phyloP scores from a whole-genome alignment of 2,113 vertebrate species.

The Muntiacus muntjak region DNA sequence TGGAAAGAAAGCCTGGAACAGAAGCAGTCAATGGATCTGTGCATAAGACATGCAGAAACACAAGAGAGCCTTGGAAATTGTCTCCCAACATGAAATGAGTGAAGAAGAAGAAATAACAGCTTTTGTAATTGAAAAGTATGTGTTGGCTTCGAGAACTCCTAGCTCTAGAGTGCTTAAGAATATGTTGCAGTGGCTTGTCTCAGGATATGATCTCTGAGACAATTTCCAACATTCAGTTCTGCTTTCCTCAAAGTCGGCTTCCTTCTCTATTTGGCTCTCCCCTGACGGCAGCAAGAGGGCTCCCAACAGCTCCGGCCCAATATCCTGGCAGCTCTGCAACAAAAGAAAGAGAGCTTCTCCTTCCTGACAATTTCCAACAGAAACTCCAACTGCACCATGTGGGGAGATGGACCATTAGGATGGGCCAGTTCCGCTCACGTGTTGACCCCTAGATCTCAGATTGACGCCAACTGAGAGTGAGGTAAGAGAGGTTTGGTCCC shows the following conservation, averaged over 20 bases:
- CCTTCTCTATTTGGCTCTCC: not conserved
- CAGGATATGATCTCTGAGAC: not conserved
- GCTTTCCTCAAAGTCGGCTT: not conserved
- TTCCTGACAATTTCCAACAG: not conserved
- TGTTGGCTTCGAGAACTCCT: not conserved
- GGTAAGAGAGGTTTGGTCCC: not conserved
- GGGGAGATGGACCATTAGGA: rapidly evolving
- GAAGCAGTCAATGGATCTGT: not conserved
- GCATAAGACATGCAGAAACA: not conserved
- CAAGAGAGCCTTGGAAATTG: not conserved
- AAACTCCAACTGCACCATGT: not conserved
- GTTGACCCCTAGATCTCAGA: not conserved
- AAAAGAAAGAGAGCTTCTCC: not conserved
- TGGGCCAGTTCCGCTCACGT: rapidly evolving
- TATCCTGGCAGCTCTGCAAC: not conserved
- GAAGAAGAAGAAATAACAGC: not conserved
- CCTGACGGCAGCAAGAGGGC: not conserved
- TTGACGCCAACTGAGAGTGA: not conserved
- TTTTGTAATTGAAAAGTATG: not conserved
- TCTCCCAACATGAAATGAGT: not conserved
- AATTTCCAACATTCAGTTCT: not conserved
- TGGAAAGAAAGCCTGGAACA: not conserved
- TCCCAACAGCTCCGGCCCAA: not conserved
- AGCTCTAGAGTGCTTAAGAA: not conserved
- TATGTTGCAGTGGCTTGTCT: not conserved